phyloP scores from a whole-genome alignment of 2,888 invertebrate genomes.

The Fissipunctia ypsillon region DNA sequence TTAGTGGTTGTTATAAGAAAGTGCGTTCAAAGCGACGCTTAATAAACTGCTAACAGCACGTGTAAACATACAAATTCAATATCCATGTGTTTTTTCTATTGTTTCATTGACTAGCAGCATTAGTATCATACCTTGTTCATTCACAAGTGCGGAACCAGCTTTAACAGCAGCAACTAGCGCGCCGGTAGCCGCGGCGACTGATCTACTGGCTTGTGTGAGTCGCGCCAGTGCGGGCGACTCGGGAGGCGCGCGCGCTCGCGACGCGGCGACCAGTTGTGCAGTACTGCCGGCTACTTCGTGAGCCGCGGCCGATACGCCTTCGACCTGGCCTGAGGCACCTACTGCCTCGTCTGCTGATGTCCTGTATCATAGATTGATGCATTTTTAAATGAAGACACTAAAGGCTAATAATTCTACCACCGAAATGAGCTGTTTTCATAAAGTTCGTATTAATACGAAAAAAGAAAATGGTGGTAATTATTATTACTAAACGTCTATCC shows the following conservation, averaged over 20 bases:
- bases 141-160: constrained; percentile 95
- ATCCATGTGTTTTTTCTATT: neutral
- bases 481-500: neutral
- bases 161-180: constrained; percentile 98
- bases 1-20: neutral
- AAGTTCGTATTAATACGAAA: no score
- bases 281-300: constrained; percentile 98
- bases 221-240: constrained; percentile 94
- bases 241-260: constrained; percentile 98
- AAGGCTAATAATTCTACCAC: neutral
- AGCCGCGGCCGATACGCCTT: constrained; percentile 98
- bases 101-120: neutral
- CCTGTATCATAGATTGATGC: constrained; percentile 82
- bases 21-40: neutral
- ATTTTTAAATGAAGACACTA: neutral
- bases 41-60: neutral
- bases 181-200: constrained; percentile 97
- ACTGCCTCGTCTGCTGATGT: constrained; percentile 98
- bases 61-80: neutral
- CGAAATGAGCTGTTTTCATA: neutral
- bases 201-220: constrained; percentile 95
- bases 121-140: constrained; percentile 89
- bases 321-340: constrained; percentile 95
- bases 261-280: constrained; percentile 99
- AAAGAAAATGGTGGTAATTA: neutral